Conservation (phyloP, 2,888 invertebrate genomes). For the Pseudococcus viburni region DNA sequence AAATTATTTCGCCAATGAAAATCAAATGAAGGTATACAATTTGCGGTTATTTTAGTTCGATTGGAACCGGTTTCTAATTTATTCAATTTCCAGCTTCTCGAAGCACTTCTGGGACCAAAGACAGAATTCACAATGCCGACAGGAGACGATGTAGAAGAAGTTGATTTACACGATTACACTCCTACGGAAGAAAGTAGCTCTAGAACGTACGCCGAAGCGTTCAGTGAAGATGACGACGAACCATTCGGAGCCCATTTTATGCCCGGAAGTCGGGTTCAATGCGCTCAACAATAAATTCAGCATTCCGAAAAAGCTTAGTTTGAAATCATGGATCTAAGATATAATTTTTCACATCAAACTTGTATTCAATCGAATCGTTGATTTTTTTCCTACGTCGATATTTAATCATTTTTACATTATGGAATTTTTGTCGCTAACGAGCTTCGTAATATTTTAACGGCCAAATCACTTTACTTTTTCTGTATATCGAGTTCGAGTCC, state of each 20-base stretch:
- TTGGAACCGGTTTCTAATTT: neutral
- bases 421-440: slow-evolving; percentile 35
- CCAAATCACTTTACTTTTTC: slow-evolving; percentile 17
- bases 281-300: slow-evolving; percentile 42
- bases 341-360: neutral
- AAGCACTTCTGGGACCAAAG: slow-evolving; percentile 82
- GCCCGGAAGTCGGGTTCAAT: slow-evolving; percentile 48
- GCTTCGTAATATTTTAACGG: slow-evolving; percentile 40
- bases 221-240: slow-evolving; percentile 60
- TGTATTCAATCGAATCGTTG: neutral
- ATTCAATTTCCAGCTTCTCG: slow-evolving; percentile 76
- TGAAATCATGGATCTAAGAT: neutral
- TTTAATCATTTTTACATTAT: slow-evolving; percentile 40
- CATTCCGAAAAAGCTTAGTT: slow-evolving; percentile 26
- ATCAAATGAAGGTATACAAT: slow-evolving; percentile 73
- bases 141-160: slow-evolving; percentile 89
- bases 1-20: slow-evolving; percentile 82
- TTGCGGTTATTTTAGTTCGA: slow-evolving; percentile 42
- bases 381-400: neutral
- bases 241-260: neutral
- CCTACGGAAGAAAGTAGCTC: slow-evolving; percentile 74
- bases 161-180: slow-evolving; percentile 83
- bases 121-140: slow-evolving; percentile 80
- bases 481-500: slow-evolving; percentile 21
- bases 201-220: slow-evolving; percentile 49